These are phyloP conservation scores for Polylopha cassiicola DNA, from an alignment of 2,888 invertebrate genomes.

Conservation along the genomic window DNA sequence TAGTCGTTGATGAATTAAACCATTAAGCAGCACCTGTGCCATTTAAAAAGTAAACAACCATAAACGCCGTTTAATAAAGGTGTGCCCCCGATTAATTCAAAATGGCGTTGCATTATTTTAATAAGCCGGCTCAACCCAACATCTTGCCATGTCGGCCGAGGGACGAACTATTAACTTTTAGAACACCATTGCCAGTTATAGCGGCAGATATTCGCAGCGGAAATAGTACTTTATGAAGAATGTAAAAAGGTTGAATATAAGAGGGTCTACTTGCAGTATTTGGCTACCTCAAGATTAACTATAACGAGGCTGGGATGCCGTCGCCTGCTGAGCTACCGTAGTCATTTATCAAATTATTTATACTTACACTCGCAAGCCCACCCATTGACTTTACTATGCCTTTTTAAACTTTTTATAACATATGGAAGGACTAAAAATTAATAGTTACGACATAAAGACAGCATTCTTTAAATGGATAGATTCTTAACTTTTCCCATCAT, in stretches of 20 bases:
- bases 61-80: too few relatives aligned
- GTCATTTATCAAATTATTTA: conserved; percentile 67
- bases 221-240: too few relatives aligned
- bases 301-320: conserved; percentile 40
- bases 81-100: conserved; percentile 1
- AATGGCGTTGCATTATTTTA: conserved; percentile 15
- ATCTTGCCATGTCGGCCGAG: conserved; percentile 19
- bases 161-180: conserved; percentile 18
- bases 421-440: conserved; percentile 5
- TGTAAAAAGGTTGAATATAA: too few relatives aligned
- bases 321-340: conserved; percentile 58
- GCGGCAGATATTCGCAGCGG: too few relatives aligned
- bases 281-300: conserved; percentile 44
- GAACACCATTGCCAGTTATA: too few relatives aligned
- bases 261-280: conserved; percentile 30
- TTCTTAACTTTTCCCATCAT: too few relatives aligned
- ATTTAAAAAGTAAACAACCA: too few relatives aligned
- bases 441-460: conserved; percentile 6
- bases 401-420: conserved; percentile 6
- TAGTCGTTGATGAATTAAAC: too few relatives aligned
- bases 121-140: conserved; percentile 15
- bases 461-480: conserved; percentile 1
- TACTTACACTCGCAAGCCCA: conserved; percentile 37
- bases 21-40: neutral
- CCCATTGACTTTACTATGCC: conserved; percentile 22